These are phyloP conservation scores for Holotrichia oblita DNA, from an alignment of 1,140 invertebrate species.

Conservation along the genomic window DNA sequence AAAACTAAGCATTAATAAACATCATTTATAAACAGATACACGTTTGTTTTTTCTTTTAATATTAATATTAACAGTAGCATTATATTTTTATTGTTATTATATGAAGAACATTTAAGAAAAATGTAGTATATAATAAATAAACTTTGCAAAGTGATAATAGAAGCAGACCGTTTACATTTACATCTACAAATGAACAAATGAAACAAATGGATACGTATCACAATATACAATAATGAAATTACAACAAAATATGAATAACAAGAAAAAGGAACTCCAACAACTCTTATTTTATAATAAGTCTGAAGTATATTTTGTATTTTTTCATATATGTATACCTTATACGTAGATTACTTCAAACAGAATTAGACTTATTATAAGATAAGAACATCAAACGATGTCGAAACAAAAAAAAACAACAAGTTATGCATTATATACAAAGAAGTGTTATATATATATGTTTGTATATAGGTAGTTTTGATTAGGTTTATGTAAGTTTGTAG, in stretches of 20 bases:
- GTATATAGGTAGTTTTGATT: background rate
- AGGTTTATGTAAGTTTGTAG: background rate
- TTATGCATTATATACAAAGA: slow-evolving; percentile 23
- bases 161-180: slow-evolving; percentile 30
- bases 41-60: slow-evolving; percentile 21
- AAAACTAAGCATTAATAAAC: slow-evolving; percentile 33
- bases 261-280: slow-evolving; percentile 37
- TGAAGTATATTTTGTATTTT: background rate
- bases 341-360: background rate
- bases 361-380: slow-evolving; percentile 21
- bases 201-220: slow-evolving; percentile 37
- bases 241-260: slow-evolving; percentile 39
- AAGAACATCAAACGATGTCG: slow-evolving; percentile 4
- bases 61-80: slow-evolving; percentile 33
- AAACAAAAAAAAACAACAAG: background rate
- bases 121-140: slow-evolving; percentile 32
- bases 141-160: slow-evolving; percentile 32
- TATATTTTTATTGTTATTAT: slow-evolving; percentile 17
- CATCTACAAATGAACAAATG: slow-evolving; percentile 34
- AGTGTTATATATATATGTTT: background rate
- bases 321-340: background rate
- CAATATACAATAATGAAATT: slow-evolving; percentile 38
- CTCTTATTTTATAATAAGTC: slow-evolving; percentile 34
- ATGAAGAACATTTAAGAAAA: slow-evolving; percentile 32
- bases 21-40: slow-evolving; percentile 37